A percentile compares a stretch with the other conserved stretches of the same genome.
Evolutionary conservation across 2,888 invertebrate species (phyloP).

Genomic region (Apodemia mormo): DNA sequence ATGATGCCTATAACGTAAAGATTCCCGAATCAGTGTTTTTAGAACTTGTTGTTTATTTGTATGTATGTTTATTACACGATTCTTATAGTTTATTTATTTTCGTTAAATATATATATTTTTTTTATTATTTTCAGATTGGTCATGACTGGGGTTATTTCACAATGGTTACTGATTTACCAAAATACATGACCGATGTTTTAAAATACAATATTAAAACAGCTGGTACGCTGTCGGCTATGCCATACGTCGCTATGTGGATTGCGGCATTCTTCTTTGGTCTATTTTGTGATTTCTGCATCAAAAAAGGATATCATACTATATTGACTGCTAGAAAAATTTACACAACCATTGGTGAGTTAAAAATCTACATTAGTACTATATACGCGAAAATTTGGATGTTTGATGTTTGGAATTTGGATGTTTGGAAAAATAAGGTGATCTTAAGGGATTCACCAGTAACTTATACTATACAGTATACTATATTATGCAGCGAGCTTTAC

Average conservation of each 20-base stretch:
- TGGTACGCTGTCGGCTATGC: conserved; percentile 84
- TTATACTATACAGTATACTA: too few species aligned
- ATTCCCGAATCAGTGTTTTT: too few species aligned
- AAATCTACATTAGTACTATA: too few species aligned
- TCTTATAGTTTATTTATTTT: background rate
- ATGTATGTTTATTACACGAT: too few species aligned
- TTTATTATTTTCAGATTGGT: conserved; percentile 69
- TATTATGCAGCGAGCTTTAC: too few species aligned
- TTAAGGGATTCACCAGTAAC: too few species aligned
- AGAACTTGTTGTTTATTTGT: too few species aligned
- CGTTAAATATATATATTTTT: background rate
- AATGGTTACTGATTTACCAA: conserved; percentile 86
- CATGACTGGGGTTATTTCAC: conserved; percentile 88
- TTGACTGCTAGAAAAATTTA: conserved; percentile 84
- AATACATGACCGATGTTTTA: conserved; percentile 85
- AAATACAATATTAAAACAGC: conserved; percentile 85
- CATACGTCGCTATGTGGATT: conserved; percentile 86
- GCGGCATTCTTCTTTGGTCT: conserved; percentile 84
- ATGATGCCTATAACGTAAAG: too few species aligned
- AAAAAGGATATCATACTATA: conserved; percentile 79
- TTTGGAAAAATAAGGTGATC: too few species aligned
- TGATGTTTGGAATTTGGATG: too few species aligned
- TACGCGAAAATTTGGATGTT: too few species aligned
- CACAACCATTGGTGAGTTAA: conserved; percentile 83
- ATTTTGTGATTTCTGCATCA: conserved; percentile 86